A percentile compares a stretch with the other conserved stretches of the same genome.
Evolutionary conservation across 2,797 vertebrate species (phyloP).

Genomic region (Staurois parvus): DNA sequence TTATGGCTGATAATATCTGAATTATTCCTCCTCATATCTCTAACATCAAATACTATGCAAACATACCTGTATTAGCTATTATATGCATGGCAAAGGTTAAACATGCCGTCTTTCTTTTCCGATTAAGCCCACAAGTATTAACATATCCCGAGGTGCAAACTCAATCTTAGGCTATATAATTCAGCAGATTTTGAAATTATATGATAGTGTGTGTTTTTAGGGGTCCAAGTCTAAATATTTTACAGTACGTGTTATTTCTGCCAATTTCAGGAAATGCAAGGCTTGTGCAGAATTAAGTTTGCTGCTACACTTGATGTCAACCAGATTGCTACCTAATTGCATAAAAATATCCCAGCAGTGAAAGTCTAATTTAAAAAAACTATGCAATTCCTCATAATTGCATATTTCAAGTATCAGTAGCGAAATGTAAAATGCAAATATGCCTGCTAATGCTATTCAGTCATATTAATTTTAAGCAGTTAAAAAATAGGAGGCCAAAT

Average conservation of each 20-base stretch:
- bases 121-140: no score
- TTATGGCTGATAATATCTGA: no score
- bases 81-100: no score
- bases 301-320: background rate
- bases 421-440: constrained; percentile 16
- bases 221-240: background rate
- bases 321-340: background rate
- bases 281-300: background rate
- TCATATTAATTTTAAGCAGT: constrained; percentile 1
- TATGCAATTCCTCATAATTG: constrained; percentile 1
- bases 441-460: constrained; percentile 7
- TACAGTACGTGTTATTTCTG: background rate
- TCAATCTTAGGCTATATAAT: no score
- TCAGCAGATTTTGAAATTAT: no score
- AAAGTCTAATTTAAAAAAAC: constrained; percentile 27
- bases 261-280: background rate
- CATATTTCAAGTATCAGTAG: background rate
- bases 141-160: no score
- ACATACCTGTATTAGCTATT: no score
- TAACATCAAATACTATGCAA: no score
- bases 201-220: background rate
- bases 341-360: constrained; percentile 7
- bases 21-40: no score
- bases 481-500: constrained; percentile 13
- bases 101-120: no score